Evolutionary conservation across 2,113 vertebrate genomes (phyloP), one percentile per base, ranked within the genome.

Genomic region (Istiophorus platypterus): DNA sequence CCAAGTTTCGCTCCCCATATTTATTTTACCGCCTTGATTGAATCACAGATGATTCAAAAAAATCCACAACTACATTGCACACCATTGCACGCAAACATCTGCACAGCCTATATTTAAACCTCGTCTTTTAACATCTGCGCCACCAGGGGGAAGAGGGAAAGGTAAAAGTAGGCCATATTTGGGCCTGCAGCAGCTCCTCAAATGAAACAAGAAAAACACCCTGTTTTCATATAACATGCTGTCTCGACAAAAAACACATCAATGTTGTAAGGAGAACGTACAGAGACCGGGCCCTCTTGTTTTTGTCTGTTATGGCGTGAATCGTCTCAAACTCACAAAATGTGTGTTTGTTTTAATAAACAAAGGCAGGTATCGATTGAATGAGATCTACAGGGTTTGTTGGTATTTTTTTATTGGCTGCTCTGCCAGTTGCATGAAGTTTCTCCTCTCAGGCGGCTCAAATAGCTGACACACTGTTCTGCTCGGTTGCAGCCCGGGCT

Each of bases 151-250:
- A 49, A 52, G 75, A 82, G 72, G 65, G 73, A 79, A 90, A 85
- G 90, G 80, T 88, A 86, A 90, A 94, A 94, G 91, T 94, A 90
- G 92, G 93, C 72, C 93, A 92, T 76, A 88, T 84, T 72, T 77
- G 82, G 81, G 86, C 93, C 92, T 89, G 89, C 78, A 93, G 92
- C 90, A 65, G 64, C 87, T 71, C 68, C 69, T 78, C 76, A 80
- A 75, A 87, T 76, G 57, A 90, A 84, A 90, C 79, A 85, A 82
- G 71, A 59, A 75, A 71, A 69, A 89, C 59, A 66, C 20, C 29
- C 58, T 74, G 78, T 85, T 85, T 91, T 88, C 51, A 61, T 81
- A 54, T 72, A 85, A 72, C 56, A 68, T 56, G 80, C 85, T 74
- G 82, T 83, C 76, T 91, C 47, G 31, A 87, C 87, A 80, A 86